Evolutionary conservation across 2,888 invertebrate species (phyloP), one percentile per base, ranked within the genome.

Genomic region (Pachliopta kotzebuea): DNA sequence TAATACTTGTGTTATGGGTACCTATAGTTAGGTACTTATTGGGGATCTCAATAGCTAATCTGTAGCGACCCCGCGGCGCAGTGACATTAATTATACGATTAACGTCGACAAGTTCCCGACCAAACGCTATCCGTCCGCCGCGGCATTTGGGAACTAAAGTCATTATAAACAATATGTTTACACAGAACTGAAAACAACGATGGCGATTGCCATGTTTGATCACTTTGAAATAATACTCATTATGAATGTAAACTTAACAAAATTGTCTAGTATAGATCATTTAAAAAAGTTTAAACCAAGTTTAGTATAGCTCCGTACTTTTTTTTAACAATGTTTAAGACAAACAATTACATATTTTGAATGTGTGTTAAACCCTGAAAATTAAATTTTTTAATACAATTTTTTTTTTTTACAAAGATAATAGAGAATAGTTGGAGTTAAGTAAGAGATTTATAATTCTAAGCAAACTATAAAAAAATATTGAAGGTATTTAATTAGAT

Each of bases 101-200:
- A 65, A 68, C 66, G 60, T 53, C 63, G 63, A 62, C 67, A 68
- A 70, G 57, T 60, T 58, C 59, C 58, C 64, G 42, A 60, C 53
- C 60, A 56, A 60, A 60, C 57, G 64, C 42, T 52, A 66, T 62
- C 52, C 56, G 62, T 62, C 65, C 60, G 62, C 63, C 37, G 63
- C 62, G 65, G 29, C 60, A 64, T 62, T 60, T 57, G 63, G 60
- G 23, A 63, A 67, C 67, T 61, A 58, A 60, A 61, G 58, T 65
- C 57, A 62, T 63, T 63, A 63, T 57, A 54, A 65, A 54, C 61
- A 57, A 58, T 58, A 62, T 65, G 57, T 58, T 58, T 57, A 49
- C 31, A n/a, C 24, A 57, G 14, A 61, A 60, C 49, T 37, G 42
- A 45, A 52, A 59, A 6, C 52, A n/a, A 52, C 26, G 56, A 42